Evolutionary conservation across 1,140 invertebrate species (phyloP), one percentile per base, ranked within the genome.

Genomic region (Marisa cornuarietis): DNA sequence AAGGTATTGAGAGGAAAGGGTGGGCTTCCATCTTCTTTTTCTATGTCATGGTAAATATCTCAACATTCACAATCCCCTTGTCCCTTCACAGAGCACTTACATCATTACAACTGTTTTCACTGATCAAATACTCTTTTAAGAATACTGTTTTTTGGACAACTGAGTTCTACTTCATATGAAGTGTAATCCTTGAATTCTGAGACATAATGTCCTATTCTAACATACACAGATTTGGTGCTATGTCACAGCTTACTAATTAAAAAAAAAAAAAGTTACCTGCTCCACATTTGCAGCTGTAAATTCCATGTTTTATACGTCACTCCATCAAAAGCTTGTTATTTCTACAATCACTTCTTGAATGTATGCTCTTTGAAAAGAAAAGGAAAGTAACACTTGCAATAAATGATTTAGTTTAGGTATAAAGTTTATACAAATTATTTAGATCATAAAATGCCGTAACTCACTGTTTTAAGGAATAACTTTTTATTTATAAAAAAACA

Each of bases 281-380:
- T 85, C 84, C 65, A 85, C 82, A 80, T 88, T 84, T 54, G 79
- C 84, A 61, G 84, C 82, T 66, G 83, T 82, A 62, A 85, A 84
- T n/a, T 87, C 87, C 84, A 86, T 85, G 61, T 49, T 63, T 42
- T 26, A 2, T 31, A 52, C n/a, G 24, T 73, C 71, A 73, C 4
- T 73, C 71, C 71, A 73, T 73, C 54, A 11, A 58, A 58, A 9
- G 11, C 54, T 58, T 18, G 11, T 58, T 58, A 58, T 14, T 58
- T 58, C 54, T 58, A 14, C 16, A 58, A 58, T 58, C 54, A 58
- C 54, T 11, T 58, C 54, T 58, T 58, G 4, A 58, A 58, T 14
- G 54, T 58, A 58, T 58, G 54, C 11, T 58, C 54, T 58, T 58
- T 58, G 9, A 58, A 58, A 58, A 58, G 11, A 58, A 2, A 11